These are phyloP conservation scores for Notiomystis cincta DNA, from an alignment of 2,113 vertebrate species.

Conservation along the genomic window DNA sequence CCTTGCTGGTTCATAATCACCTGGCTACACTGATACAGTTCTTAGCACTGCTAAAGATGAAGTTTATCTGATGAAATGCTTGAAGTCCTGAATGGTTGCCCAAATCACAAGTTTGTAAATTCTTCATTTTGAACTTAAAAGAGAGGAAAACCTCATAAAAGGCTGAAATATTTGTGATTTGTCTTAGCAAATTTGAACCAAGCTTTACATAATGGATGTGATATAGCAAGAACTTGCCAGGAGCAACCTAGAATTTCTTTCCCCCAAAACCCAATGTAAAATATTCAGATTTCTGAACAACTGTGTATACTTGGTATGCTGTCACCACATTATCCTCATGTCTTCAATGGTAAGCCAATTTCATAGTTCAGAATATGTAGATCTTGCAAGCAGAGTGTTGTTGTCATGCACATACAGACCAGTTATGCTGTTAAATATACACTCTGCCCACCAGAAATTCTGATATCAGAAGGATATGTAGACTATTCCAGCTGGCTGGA, in stretches of 20 bases:
- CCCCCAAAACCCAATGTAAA: neutral
- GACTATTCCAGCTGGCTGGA: neutral
- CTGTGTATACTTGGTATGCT: neutral
- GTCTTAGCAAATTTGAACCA: neutral
- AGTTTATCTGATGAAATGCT: neutral
- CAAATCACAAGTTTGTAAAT: neutral
- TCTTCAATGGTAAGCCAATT: neutral
- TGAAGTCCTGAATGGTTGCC: neutral
- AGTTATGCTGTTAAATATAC: neutral
- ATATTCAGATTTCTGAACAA: neutral
- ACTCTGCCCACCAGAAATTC: neutral
- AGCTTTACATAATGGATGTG: neutral
- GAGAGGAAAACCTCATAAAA: neutral
- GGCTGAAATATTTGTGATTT: neutral
- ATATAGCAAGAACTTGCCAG: neutral
- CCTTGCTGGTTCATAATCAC: neutral
- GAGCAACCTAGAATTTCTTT: neutral
- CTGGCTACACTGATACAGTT: neutral
- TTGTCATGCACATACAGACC: neutral
- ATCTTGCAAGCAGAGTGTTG: neutral
- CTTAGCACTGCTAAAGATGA: neutral
- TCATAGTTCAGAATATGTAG: neutral
- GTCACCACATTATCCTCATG: neutral
- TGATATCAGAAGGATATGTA: neutral
- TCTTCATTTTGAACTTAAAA: neutral